Percentiles rank a stretch among this genome's conserved stretches.
Evolutionary conservation across 2,888 invertebrate species (phyloP).

Genomic region (Luperina testacea): DNA sequence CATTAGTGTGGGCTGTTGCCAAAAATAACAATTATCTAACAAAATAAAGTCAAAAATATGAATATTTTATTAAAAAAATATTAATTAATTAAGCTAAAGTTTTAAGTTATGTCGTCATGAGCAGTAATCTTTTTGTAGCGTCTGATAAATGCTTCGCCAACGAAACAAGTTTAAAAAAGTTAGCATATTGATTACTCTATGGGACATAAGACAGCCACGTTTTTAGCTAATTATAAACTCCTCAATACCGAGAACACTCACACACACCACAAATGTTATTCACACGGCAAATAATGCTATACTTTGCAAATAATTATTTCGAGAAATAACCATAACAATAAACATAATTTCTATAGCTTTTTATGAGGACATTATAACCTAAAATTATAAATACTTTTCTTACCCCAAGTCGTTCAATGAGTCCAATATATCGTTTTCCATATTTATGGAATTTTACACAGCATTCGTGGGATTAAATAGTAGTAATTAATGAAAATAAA

Average conservation of each 20-base stretch:
- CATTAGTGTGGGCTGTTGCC: neutral
- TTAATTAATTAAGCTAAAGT: too few species aligned
- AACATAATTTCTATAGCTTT: neutral
- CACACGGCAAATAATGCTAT: neutral
- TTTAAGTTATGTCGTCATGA: neutral
- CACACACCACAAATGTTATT: neutral
- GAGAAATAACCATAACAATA: constrained; percentile 2
- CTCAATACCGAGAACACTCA: neutral
- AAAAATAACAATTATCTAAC: neutral
- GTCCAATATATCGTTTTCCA: constrained; percentile 91
- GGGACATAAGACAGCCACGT: constrained; percentile 13
- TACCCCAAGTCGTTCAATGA: constrained; percentile 91
- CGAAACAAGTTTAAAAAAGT: constrained; percentile 39
- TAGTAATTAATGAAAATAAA: constrained; percentile 7
- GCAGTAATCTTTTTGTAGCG: neutral
- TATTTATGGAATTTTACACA: constrained; percentile 64
- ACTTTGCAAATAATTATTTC: neutral
- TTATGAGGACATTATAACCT: constrained; percentile 49
- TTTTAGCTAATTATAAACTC: constrained; percentile 10
- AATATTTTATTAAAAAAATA: neutral
- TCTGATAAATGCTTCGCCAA: constrained; percentile 42
- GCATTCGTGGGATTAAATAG: constrained; percentile 28
- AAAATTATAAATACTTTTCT: constrained; percentile 62
- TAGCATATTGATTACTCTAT: constrained; percentile 42
- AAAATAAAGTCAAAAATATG: neutral